A percentile compares a stretch with the other conserved stretches of the same genome.
These are phyloP conservation scores for Acanthornis magna DNA, from an alignment of 2,797 vertebrate genomes.

Conservation along the genomic window DNA sequence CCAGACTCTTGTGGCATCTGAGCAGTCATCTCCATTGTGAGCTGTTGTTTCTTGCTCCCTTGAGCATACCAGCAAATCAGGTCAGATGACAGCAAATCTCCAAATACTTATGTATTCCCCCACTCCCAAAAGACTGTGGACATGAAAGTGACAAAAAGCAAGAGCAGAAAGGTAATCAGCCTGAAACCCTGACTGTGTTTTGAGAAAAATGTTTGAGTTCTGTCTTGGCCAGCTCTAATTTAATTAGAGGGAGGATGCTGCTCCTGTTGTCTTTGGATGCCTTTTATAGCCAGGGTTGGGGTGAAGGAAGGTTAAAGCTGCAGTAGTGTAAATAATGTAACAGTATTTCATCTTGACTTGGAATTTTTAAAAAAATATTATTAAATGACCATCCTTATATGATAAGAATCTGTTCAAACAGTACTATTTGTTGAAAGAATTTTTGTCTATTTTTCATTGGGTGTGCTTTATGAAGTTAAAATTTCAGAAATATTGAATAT, in stretches of 20 bases:
- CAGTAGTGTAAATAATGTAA: slow-evolving; percentile 16
- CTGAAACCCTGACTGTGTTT: not conserved
- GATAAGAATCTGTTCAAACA: slow-evolving; percentile 30
- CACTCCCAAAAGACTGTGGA: not conserved
- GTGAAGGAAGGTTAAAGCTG: slow-evolving; percentile 27
- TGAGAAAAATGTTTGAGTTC: not conserved
- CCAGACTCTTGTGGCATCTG: not conserved
- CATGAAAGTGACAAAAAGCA: not conserved
- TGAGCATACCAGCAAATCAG: not conserved
- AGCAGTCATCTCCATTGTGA: not conserved
- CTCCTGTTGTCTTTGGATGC: slow-evolving; percentile 53
- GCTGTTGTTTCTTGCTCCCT: not conserved
- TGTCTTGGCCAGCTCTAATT: not conserved
- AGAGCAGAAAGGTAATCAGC: not conserved
- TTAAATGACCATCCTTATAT: slow-evolving; percentile 9
- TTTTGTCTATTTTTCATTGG: slow-evolving; percentile 30
- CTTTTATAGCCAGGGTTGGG: not conserved
- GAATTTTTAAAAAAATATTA: slow-evolving; percentile 26
- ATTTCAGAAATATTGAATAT: slow-evolving; percentile 1
- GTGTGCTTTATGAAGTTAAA: not conserved
- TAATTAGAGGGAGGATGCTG: slow-evolving; percentile 25
- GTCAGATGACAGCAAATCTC: not conserved
- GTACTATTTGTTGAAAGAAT: slow-evolving; percentile 34
- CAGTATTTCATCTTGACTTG: slow-evolving; percentile 4
- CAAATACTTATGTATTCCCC: not conserved